A percentile compares a stretch with the other conserved stretches of the same genome.
phyloP scores from a whole-genome alignment of 1,140 invertebrate species.

The Araneus ventricosus region DNA sequence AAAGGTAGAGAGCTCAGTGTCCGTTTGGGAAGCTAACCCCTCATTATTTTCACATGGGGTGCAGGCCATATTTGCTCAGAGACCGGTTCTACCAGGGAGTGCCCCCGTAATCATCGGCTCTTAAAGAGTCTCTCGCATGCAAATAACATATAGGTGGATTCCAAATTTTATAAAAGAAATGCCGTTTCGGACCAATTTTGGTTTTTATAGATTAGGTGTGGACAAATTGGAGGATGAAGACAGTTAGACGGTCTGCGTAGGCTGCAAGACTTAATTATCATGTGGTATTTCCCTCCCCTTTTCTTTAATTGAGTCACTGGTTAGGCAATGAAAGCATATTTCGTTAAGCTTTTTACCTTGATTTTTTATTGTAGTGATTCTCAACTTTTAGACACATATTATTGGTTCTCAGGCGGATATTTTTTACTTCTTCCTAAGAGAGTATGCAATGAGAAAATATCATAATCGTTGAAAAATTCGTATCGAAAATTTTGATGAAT shows the following conservation, averaged over 20 bases:
- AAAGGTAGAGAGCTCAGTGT: constrained; percentile 19
- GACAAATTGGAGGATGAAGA: not conserved
- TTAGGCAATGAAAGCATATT: not conserved
- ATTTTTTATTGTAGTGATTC: no score
- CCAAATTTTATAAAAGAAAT: not conserved
- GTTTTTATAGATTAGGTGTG: not conserved
- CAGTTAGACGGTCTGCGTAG: not conserved
- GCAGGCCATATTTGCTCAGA: constrained; percentile 50
- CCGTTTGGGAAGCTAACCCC: constrained; percentile 53
- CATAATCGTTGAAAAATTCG: no score
- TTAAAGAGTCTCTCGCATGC: not conserved
- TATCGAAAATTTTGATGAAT: no score
- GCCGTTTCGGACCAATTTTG: not conserved
- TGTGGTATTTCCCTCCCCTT: not conserved
- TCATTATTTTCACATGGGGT: constrained; percentile 59
- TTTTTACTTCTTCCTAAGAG: no score
- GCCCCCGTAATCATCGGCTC: constrained; percentile 45
- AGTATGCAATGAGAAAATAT: no score
- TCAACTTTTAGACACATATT: no score
- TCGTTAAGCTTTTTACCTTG: not conserved
- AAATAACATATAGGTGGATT: not conserved
- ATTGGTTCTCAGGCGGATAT: no score
- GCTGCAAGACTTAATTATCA: not conserved
- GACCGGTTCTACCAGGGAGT: constrained; percentile 51
- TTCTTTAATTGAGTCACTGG: not conserved